Conservation (phyloP, 2,797 vertebrate species). For the Myioborus melanocephalus region DNA sequence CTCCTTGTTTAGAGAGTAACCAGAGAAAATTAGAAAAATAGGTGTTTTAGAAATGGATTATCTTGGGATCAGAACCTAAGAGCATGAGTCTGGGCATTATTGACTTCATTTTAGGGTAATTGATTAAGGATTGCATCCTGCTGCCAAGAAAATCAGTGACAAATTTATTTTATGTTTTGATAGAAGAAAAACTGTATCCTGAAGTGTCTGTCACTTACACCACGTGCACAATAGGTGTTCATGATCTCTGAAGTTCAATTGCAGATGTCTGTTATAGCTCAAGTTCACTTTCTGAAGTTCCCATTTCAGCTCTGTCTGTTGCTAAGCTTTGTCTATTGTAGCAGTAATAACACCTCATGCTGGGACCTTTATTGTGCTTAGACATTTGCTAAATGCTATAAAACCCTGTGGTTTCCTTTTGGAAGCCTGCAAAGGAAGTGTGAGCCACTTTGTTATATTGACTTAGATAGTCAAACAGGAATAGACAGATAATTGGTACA, state of each 20-base stretch:
- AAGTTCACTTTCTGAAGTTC: background rate
- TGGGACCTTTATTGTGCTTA: background rate
- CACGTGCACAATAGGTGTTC: background rate
- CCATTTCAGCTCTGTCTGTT: background rate
- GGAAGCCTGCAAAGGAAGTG: background rate
- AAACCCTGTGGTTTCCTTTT: background rate
- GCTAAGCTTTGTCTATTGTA: background rate
- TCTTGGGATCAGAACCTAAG: background rate
- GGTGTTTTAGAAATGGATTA: background rate
- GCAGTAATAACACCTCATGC: background rate
- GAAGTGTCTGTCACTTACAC: background rate
- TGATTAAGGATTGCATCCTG: background rate
- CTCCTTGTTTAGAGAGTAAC: background rate
- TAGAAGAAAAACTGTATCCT: background rate
- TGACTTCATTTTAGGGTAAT: background rate
- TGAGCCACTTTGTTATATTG: background rate
- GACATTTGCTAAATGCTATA: background rate
- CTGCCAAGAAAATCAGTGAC: background rate
- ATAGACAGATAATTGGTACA: background rate
- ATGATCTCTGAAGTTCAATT: background rate
- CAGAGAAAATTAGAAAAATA: constrained; percentile 2
- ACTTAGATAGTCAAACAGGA: background rate
- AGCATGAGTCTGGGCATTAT: background rate
- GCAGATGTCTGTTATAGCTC: background rate
- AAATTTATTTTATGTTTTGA: background rate